Evolutionary conservation across 2,888 invertebrate species (phyloP).

Genomic region (Dicyrtoma fusca): DNA sequence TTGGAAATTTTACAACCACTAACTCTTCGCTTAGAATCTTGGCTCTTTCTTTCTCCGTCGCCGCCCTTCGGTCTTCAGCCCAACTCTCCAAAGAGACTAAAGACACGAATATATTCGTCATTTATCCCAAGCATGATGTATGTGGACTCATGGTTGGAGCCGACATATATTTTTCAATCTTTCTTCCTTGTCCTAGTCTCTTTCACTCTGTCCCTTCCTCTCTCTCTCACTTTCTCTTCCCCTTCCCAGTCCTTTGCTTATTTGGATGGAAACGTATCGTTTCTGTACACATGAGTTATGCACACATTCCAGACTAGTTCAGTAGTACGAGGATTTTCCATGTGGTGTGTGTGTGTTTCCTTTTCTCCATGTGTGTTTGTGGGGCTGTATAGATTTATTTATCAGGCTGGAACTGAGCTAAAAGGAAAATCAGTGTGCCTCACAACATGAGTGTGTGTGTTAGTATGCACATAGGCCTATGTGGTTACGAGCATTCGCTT

Average conservation of each 20-base stretch:
- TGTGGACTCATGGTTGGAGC: not conserved
- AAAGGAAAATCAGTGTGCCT: slow-evolving; percentile 22
- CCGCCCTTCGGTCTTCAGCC: not conserved
- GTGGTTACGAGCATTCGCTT: slow-evolving; percentile 11
- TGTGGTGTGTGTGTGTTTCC: no score
- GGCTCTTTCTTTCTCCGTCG: not conserved
- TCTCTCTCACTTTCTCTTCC: not conserved
- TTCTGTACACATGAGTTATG: not conserved
- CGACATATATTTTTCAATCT: slow-evolving; percentile 8
- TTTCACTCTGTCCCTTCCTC: not conserved
- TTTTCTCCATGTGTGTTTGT: no score
- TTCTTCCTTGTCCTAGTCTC: no score
- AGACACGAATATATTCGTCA: slow-evolving; percentile 17
- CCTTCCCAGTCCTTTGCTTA: not conserved
- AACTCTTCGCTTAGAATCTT: not conserved
- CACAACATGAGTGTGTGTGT: not conserved
- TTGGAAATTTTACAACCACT: slow-evolving; percentile 3
- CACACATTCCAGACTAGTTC: not conserved
- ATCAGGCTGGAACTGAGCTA: not conserved
- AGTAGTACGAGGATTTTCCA: no score
- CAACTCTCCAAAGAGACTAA: slow-evolving; percentile 18
- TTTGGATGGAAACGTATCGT: not conserved
- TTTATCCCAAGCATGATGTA: slow-evolving; percentile 1
- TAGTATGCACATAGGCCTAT: no score
- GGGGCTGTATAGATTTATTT: no score